Base-by-base conservation (phyloP, 2,888 invertebrate genomes). In the Oligia latruncula region DNA sequence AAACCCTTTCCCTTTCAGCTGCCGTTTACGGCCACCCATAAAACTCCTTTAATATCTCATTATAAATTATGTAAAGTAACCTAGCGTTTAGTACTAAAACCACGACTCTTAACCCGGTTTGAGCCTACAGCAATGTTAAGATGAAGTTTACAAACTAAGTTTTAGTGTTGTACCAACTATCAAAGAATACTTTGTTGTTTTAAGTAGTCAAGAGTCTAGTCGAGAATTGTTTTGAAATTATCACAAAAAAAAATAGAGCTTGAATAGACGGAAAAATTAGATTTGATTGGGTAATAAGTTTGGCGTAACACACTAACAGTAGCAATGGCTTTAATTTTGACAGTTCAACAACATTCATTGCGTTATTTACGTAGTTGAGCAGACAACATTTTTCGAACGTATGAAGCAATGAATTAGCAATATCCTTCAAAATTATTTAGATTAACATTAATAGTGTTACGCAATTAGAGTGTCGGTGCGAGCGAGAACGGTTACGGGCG, bases 11-110 rank as follows among this genome's bases (percentile, higher is more conserved):
- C 85, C 85, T 85, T 87, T 87, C 81, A 84, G 80, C 81, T 81
- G 71, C 81, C 78, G 81, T 90, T 90, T 90, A 90, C 80, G 81
- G 83, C 83, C 83, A 67, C 46, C 71, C 82, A 83, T 89, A 86
- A 90, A 90, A 87, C 85, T 83, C 66, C 40, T 88, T 85, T 90
- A 88, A 89, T 88, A 86, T 86, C 89, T 85, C 88, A 90, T 89
- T 90, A 90, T 89, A 87, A 90, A 90, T 90, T 90, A 90, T 90
- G 84, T 76, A 86, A 83, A 90, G 82, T 84, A 86, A 82, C 78
- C 11, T 81, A 71, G 71, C 70, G 29, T 77, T 78, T 78, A 66
- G 58, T 68, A 87, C 81, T 77, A 20, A 77, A 85, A 84, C 74
- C 83, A 35, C 68, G 64, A 71, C 64, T 66, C 49, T 65, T 58